Evolutionary conservation across 1,140 invertebrate genomes (phyloP), one percentile per base, ranked within the genome.

Genomic region (Drosophila ananassae): DNA sequence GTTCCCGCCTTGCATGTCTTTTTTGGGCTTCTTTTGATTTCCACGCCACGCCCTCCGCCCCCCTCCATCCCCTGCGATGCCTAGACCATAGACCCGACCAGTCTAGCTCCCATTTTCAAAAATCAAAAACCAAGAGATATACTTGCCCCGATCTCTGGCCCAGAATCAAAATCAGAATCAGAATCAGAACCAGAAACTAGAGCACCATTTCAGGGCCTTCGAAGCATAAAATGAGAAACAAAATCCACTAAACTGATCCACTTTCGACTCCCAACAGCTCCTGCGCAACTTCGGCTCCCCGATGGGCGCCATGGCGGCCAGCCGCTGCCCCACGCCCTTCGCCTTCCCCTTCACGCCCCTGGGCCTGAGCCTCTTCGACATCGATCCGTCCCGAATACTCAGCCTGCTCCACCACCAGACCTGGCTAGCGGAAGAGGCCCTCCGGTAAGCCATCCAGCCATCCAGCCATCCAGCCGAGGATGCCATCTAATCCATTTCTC

Each of bases 301-400:
- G 17, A 77, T 90, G 63, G 68, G 72, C 62, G 79, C 81, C 10
- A 74, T 79, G 71, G 52, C 77, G 39, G 61, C 77, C 52, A 77
- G 82, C 34, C 81, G 90, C 10, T 92, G 91, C 55, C 91, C 90
- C 17, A 89, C 90, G 8, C 91, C 91, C 25, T 92, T 92, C 50
- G 79, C 89, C 57, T 91, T 92, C 55, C 91, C 91, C n/a, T 91
- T 92, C 37, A 87, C 89, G 55, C 90, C 91, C 8, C 72, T 92
- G 52, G 91, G 91, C 13, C 59, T 92, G 59, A 89, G 89, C 76
- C 73, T 91, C 51, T 92, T 92, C 68, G 91, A 92, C 73, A 87
- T 91, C 22, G 91, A 92, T 92, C 91, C 91, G 89, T 92, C 90
- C 91, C 90, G 90, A 91, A 91, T 92, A 41, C 72, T 92, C 54